Conservation (phyloP, 2,888 invertebrate genomes). For the Drosophila pseudotalamancana region DNA sequence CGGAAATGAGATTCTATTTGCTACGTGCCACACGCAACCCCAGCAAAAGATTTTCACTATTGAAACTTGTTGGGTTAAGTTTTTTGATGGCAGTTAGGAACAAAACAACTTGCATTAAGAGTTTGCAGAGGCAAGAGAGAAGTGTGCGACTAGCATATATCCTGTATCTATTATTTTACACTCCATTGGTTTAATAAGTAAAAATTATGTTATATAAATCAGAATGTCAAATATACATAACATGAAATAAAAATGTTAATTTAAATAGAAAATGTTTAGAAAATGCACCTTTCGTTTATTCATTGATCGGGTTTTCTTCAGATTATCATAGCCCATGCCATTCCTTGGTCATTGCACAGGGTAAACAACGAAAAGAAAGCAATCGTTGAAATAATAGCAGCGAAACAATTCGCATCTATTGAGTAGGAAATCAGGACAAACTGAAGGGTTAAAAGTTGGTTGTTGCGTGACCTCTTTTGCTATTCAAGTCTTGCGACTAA, state of each 20-base stretch:
- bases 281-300: no score
- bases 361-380: conserved; percentile 4
- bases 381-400: conserved; percentile 21
- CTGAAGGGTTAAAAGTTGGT: conserved; percentile 32
- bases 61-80: conserved; percentile 31
- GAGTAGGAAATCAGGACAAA: conserved; percentile 19
- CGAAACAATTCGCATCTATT: conserved; percentile 26
- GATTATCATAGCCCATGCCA: neutral
- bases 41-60: conserved; percentile 11
- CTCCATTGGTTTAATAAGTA: no score
- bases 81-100: conserved; percentile 19
- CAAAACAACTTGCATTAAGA: conserved; percentile 31
- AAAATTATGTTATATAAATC: no score
- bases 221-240: no score
- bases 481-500: conserved; percentile 28
- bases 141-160: neutral
- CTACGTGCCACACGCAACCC: conserved; percentile 38
- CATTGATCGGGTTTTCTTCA: no score
- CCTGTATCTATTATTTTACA: neutral
- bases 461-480: conserved; percentile 39
- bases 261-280: no score
- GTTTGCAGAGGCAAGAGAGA: conserved; percentile 14
- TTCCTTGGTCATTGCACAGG: neutral
- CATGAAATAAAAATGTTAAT: no score
- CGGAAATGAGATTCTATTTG: conserved; percentile 55